Evolutionary conservation across 30 jellyfish, hydroid and myxozoan species (phyloP).

Genomic region (Mastigias papua): DNA sequence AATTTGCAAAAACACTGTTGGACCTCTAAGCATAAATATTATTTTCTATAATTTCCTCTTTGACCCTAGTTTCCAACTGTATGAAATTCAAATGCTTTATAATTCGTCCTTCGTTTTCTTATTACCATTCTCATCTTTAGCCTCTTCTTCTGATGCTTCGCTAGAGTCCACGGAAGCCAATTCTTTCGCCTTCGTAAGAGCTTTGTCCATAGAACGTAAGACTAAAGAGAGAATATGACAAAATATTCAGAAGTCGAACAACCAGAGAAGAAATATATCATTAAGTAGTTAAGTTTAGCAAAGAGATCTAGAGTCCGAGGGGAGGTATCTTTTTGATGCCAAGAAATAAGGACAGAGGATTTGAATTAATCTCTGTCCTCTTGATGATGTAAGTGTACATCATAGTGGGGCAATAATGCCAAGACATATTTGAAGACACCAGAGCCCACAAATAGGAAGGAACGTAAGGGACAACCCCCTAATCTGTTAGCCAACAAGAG

Average conservation of each 20-base stretch:
- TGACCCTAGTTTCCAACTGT: not conserved
- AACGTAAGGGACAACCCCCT: no score
- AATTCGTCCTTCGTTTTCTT: conserved; percentile 58
- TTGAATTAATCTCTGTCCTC: no score
- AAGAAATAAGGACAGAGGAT: no score
- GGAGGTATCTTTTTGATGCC: no score
- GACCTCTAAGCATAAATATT: not conserved
- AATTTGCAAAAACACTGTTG: not conserved
- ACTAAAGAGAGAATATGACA: conserved; percentile 68
- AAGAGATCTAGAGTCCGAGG: no score
- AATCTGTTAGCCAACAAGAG: no score
- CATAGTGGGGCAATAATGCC: no score
- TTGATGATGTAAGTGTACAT: no score
- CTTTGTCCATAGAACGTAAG: conserved; percentile 93
- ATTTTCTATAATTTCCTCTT: not conserved
- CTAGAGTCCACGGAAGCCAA: conserved; percentile 18
- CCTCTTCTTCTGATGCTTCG: conserved; percentile 27
- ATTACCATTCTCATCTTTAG: conserved; percentile 13
- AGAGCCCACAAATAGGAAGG: no score
- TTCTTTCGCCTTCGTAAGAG: conserved; percentile 63
- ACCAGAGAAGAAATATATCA: no score
- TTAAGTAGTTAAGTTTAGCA: no score
- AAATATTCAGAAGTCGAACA: not conserved
- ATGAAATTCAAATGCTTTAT: conserved; percentile 16
- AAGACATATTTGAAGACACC: no score